These are phyloP conservation scores for Natator depressus DNA, from an alignment of 2,113 vertebrate genomes.

Conservation along the genomic window DNA sequence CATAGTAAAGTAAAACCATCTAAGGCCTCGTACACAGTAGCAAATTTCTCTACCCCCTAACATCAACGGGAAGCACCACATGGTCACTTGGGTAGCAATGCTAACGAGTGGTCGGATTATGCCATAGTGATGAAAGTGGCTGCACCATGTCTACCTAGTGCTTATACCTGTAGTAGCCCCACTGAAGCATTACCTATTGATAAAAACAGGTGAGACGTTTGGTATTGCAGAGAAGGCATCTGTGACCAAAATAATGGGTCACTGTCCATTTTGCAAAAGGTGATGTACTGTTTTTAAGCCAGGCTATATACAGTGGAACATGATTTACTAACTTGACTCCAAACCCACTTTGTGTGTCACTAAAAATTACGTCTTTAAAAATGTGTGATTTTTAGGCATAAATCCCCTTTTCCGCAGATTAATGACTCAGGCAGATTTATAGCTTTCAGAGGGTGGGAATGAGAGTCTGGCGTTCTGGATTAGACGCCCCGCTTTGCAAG, in stretches of 20 bases:
- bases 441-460: not conserved
- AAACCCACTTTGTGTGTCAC: too few species aligned
- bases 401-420: too few species aligned
- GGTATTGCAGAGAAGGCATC: not conserved
- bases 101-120: not conserved
- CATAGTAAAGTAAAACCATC: accelerated
- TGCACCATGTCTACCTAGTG: not conserved
- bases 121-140: not conserved
- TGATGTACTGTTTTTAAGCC: too few species aligned
- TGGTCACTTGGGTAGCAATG: not conserved
- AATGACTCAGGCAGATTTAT: too few species aligned
- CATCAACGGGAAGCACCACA: not conserved
- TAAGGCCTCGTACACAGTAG: not conserved
- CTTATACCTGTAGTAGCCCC: not conserved
- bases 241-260: not conserved
- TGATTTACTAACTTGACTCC: not conserved
- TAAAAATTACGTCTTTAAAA: not conserved
- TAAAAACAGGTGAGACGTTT: not conserved
- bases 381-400: too few species aligned
- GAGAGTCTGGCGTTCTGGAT: too few species aligned
- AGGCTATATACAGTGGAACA: not conserved
- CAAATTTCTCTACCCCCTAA: not conserved
- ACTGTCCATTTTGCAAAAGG: not conserved
- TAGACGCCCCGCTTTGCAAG: too few species aligned
- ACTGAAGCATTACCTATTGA: not conserved